These are phyloP conservation scores for Drosophila tripunctata DNA, from an alignment of 2,888 invertebrate species.

Conservation along the genomic window DNA sequence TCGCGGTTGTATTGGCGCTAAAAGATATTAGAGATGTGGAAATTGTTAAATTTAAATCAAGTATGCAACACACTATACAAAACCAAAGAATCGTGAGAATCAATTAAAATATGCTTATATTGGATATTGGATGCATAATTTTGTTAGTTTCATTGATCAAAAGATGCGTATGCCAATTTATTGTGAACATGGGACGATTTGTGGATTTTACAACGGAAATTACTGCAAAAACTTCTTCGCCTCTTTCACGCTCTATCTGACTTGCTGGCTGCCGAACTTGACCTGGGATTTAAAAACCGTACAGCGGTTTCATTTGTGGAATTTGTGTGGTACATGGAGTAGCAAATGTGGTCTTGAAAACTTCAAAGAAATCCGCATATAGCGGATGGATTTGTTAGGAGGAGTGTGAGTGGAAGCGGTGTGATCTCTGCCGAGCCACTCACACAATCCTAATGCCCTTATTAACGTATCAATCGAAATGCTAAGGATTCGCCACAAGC, in stretches of 20 bases:
- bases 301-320: constrained; percentile 2
- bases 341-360: constrained; percentile 26
- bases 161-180: constrained; percentile 42
- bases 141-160: constrained; percentile 23
- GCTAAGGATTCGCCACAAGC: constrained; percentile 29
- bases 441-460: constrained; percentile 11
- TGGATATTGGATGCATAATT: constrained; percentile 13
- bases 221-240: constrained; percentile 20
- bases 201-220: constrained; percentile 27
- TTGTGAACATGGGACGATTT: constrained; percentile 37
- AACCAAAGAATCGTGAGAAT: constrained; percentile 17
- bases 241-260: constrained; percentile 26
- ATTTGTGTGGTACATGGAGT: neutral
- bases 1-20: constrained; percentile 15
- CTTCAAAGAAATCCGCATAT: constrained; percentile 17
- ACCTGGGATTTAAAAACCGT: constrained; percentile 12
- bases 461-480: constrained; percentile 34
- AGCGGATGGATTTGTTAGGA: neutral
- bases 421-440: neutral
- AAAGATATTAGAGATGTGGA: neutral
- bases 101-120: constrained; percentile 2
- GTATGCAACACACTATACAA: neutral
- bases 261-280: constrained; percentile 26
- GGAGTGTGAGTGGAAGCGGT: neutral
- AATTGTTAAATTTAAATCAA: neutral